These are phyloP conservation scores for Meriones unguiculatus DNA, from an alignment of 2,113 vertebrate genomes.

Conservation along the genomic window DNA sequence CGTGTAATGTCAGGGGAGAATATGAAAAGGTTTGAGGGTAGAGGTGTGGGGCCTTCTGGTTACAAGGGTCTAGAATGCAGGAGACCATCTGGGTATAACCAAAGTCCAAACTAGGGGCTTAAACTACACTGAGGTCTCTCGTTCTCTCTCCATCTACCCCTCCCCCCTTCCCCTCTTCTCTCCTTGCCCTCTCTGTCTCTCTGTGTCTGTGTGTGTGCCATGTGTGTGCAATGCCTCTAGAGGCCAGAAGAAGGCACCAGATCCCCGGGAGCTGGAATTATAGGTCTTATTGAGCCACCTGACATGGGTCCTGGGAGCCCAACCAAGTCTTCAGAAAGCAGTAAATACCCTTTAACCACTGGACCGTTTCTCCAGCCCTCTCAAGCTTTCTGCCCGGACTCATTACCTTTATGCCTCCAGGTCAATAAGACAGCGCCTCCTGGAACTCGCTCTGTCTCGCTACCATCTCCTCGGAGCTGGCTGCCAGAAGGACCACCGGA, in stretches of 20 bases:
- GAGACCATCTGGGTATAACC: background rate
- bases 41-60: background rate
- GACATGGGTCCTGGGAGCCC: background rate
- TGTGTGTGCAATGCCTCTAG: background rate
- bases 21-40: background rate
- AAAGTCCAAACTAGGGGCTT: background rate
- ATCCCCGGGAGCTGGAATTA: background rate
- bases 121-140: background rate
- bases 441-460: fast-evolving
- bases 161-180: no score
- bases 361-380: background rate
- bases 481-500: fast-evolving
- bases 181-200: background rate
- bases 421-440: background rate
- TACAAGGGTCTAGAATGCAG: background rate
- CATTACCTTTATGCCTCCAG: background rate
- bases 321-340: background rate
- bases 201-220: background rate
- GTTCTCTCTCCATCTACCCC: fast-evolving
- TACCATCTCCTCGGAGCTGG: fast-evolving
- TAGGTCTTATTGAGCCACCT: background rate
- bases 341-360: background rate
- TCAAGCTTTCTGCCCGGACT: background rate
- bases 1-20: background rate
- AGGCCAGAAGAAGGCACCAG: background rate